Conservation (phyloP, 2,797 vertebrate genomes). For the Mico argentatus region DNA sequence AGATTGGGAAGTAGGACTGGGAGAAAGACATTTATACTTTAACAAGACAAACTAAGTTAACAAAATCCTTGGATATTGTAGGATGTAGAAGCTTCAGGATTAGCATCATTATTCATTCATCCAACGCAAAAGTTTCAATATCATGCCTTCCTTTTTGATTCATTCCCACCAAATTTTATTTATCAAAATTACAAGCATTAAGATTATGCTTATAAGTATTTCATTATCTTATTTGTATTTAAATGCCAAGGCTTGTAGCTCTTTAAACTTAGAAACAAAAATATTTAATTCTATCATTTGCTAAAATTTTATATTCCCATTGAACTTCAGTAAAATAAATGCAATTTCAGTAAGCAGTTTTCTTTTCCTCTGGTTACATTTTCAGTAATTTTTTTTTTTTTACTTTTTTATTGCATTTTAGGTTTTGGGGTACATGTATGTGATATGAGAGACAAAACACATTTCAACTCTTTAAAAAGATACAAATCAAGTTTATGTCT, state of each 20-base stretch:
- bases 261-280: background rate
- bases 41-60: background rate
- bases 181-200: background rate
- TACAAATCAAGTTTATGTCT: background rate
- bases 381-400: background rate
- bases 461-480: background rate
- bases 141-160: background rate
- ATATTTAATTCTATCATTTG: background rate
- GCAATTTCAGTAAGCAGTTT: background rate
- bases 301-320: background rate
- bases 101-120: background rate
- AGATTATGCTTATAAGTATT: background rate
- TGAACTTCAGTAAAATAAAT: conserved; percentile 22
- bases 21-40: background rate
- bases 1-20: background rate
- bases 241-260: background rate
- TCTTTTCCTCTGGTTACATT: background rate
- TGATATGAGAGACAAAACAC: background rate
- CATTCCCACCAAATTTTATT: background rate
- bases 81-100: background rate
- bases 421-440: background rate
- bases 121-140: background rate
- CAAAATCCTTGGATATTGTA: background rate
- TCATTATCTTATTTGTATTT: background rate
- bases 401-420: too few species aligned